Evolutionary conservation across 2,888 invertebrate species (phyloP), one percentile per base, ranked within the genome.

Genomic region (Scrobipalpa costella): DNA sequence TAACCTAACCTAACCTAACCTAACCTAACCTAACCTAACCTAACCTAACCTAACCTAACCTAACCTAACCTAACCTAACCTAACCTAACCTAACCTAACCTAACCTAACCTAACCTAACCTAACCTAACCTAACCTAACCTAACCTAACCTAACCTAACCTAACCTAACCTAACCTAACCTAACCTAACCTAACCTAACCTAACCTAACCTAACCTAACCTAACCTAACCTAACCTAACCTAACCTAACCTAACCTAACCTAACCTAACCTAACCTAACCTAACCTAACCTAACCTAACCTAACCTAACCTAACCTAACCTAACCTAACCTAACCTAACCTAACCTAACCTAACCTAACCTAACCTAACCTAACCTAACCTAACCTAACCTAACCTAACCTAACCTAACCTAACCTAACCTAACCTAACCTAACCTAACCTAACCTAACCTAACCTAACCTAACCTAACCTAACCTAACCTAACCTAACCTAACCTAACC

Each of bases 11-110:
- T 68, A 69, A 68, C 68, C 68, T 68, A 67, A 68, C 67, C 65
- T 66, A 67, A 66, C 66, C 67, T 67, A 67, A 66, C 66, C 66
- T 68, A 66, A 67, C 64, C 64, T 64, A 67, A 67, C 67, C 67
- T 67, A 68, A 68, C 68, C 67, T 67, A 66, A 68, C 67, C 66
- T 66, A 68, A 68, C 68, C 66, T 67, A 68, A 68, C 68, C 66
- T 68, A 66, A 67, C 66, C 65, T 66, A 66, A 67, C 65, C 64
- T 68, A 66, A 65, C 63, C 62, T 66, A 62, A 62, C 63, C 62
- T 64, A 64, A 64, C 66, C 64, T 65, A 65, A 66, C 64, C 62
- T 62, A 62, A 64, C 64, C 63, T 67, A 65, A 62, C 62, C 63
- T 64, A 64, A 64, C 62, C 63, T 67, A 63, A 64, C 63, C 64